Evolutionary conservation across 2,888 invertebrate species (phyloP).

Genomic region (Trachelus troglodyta): DNA sequence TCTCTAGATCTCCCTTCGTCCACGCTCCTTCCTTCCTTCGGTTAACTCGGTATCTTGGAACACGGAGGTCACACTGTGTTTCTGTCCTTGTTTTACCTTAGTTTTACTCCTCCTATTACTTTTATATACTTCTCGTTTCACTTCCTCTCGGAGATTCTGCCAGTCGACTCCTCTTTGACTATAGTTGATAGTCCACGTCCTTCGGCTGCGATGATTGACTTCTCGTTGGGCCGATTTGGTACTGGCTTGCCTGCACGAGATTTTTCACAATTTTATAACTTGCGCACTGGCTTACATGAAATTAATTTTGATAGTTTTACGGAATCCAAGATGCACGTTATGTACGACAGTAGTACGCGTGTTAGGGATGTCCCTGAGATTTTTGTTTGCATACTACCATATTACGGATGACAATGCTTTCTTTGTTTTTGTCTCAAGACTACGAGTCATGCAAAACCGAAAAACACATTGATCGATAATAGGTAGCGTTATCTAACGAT

Average conservation of each 20-base stretch:
- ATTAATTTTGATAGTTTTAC: not conserved
- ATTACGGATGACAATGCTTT: not conserved
- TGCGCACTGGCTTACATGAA: not conserved
- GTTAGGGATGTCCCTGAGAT: not conserved
- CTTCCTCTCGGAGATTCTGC: not conserved
- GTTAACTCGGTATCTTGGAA: not conserved
- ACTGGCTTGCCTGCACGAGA: not conserved
- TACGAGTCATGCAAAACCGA: not conserved
- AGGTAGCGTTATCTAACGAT: not conserved
- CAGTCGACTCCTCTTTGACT: not conserved
- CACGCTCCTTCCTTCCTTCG: slow-evolving; percentile 4
- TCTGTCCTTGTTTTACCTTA: not conserved
- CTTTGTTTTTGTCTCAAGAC: not conserved
- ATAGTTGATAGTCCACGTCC: not conserved
- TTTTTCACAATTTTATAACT: not conserved
- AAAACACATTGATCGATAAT: not conserved
- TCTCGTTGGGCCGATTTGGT: not conserved
- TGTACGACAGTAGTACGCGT: not conserved
- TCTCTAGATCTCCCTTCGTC: slow-evolving; percentile 19
- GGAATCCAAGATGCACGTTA: not conserved
- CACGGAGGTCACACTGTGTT: not conserved
- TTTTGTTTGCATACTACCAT: not conserved
- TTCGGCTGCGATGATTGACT: not conserved
- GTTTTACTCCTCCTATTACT: not conserved
- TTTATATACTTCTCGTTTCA: not conserved